phyloP scores from a whole-genome alignment of 2,113 vertebrate species.

The Scatophagus argus region DNA sequence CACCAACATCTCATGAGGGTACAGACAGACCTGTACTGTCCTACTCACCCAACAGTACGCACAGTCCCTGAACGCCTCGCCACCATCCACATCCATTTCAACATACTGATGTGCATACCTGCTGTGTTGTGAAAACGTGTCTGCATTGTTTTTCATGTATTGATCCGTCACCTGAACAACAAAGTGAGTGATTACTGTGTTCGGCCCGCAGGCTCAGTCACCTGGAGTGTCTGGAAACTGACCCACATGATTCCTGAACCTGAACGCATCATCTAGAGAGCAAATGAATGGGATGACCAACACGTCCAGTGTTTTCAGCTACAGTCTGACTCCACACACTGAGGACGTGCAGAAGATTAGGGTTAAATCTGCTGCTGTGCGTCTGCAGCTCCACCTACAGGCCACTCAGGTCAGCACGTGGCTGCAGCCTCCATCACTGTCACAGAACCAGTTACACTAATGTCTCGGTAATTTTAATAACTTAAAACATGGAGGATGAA shows the following conservation, averaged over 20 bases:
- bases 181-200: background rate
- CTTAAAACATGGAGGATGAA: background rate
- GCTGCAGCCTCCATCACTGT: background rate
- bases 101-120: background rate
- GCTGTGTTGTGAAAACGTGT: background rate
- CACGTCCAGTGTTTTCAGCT: background rate
- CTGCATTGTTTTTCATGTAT: background rate
- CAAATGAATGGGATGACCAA: background rate
- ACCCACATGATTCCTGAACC: background rate
- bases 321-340: background rate
- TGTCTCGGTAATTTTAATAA: background rate
- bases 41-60: background rate
- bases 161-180: background rate
- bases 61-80: slow-evolving; percentile 2
- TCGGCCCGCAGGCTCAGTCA: background rate
- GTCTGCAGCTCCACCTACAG: slow-evolving; percentile 53
- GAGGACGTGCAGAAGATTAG: slow-evolving; percentile 6
- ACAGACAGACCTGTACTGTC: background rate
- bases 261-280: slow-evolving; percentile 2
- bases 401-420: background rate
- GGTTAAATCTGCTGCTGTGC: slow-evolving; percentile 8
- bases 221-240: background rate
- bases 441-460: background rate
- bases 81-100: background rate
- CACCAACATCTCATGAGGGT: background rate